Evolutionary conservation across 2,797 vertebrate species (phyloP).

Genomic region (Simalia tracyae): DNA sequence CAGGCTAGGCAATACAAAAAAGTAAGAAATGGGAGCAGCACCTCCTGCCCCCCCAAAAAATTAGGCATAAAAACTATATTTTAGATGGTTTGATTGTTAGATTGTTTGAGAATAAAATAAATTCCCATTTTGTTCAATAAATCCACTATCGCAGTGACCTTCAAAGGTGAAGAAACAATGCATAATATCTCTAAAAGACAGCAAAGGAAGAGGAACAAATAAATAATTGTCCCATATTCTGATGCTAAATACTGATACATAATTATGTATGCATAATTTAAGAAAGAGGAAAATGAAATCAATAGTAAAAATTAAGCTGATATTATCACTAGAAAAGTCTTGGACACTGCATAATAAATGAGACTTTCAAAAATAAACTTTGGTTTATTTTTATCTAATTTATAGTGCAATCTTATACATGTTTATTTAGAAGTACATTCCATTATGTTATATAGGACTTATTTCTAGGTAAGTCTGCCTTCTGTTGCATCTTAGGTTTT

Average conservation of each 20-base stretch:
- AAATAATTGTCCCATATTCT: not conserved
- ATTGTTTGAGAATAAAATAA: not conserved
- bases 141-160: not conserved
- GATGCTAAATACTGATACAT: not conserved
- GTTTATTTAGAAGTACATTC: not conserved
- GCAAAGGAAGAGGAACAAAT: slow-evolving; percentile 37
- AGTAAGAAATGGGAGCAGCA: not conserved
- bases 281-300: slow-evolving; percentile 20
- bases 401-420: not conserved
- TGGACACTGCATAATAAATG: slow-evolving; percentile 35
- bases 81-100: not conserved
- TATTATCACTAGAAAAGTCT: not conserved
- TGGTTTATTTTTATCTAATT: slow-evolving; percentile 66
- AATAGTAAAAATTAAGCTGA: slow-evolving; percentile 20
- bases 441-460: not conserved
- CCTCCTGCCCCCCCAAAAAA: not conserved
- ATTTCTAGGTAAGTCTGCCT: not conserved
- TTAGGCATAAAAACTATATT: not conserved
- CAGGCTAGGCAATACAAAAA: not conserved
- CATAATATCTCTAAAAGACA: not conserved
- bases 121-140: not conserved
- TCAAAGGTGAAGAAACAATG: not conserved
- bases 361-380: slow-evolving; percentile 59
- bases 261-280: not conserved
- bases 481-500: slow-evolving; percentile 15